Percentiles rank a stretch among this genome's conserved stretches.
phyloP scores from a whole-genome alignment of 2,888 invertebrate genomes.

The Spialia ferax region DNA sequence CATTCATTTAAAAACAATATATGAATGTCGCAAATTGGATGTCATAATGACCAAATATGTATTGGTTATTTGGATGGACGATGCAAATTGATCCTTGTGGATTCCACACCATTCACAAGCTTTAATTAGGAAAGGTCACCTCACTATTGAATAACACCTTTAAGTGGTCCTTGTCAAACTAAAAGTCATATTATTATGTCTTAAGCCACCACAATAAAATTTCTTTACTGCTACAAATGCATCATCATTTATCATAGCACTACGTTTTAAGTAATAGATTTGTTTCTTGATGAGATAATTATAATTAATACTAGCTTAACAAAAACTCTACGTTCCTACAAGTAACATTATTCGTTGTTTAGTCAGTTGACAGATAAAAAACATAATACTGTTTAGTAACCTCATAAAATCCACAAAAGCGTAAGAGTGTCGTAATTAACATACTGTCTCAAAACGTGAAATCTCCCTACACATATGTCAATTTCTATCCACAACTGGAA shows the following conservation, averaged over 20 bases:
- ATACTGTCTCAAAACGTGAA: background rate
- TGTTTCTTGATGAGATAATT: background rate
- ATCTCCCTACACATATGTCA: background rate
- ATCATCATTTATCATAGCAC: too few relatives aligned
- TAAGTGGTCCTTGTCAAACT: too few relatives aligned
- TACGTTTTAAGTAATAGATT: background rate
- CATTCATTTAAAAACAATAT: too few relatives aligned
- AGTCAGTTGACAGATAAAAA: background rate
- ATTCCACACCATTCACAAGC: background rate
- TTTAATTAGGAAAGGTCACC: background rate
- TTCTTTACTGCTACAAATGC: too few relatives aligned
- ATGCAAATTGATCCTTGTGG: background rate
- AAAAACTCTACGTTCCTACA: background rate
- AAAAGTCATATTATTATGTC: too few relatives aligned
- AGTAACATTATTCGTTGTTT: background rate
- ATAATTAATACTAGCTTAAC: background rate
- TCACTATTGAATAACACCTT: background rate
- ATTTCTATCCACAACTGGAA: conserved; percentile 15
- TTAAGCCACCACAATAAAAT: too few relatives aligned
- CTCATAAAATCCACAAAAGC: background rate
- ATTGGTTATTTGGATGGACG: too few relatives aligned
- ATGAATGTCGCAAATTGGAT: too few relatives aligned
- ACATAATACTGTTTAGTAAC: background rate
- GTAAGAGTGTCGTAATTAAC: background rate
- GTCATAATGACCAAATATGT: too few relatives aligned